Base-by-base conservation (phyloP, 2,113 vertebrate genomes). In the Ochotona curzoniae region DNA sequence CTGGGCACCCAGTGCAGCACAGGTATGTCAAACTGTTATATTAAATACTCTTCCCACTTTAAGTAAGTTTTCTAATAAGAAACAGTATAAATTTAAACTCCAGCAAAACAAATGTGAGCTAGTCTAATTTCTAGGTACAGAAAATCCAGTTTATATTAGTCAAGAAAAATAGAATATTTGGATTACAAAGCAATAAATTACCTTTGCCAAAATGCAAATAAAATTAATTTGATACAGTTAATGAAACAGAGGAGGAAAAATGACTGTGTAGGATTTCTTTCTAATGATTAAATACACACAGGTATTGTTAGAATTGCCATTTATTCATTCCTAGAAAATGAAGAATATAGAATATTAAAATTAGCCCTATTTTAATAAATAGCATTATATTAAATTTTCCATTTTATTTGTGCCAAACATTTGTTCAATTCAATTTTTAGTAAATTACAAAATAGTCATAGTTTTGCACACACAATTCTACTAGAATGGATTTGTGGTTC, bases 171-270 rank as follows among this genome's bases (percentile, higher is more conserved):
- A 80, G 84, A 63, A 90, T 97, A 97, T 97, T 97, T 98, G 38
- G 94, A 98, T 98, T 97, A 97, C 95, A 97, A 96, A 97, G 35
- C 80, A 94, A 97, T 96, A 98, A 97, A 93, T 97, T 97, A 97
- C 93, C 81, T 96, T 94, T 97, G 94, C 94, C 87, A 97, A 97
- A 95, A 75, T 96, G 70, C 92, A 98, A 97, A 97, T 98, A 97
- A 97, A 95, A 95, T 98, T 97, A 97, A 97, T 91, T 97, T 97
- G 91, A 97, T 97, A 97, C 71, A 86, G 64, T 93, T 91, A 97
- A 95, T 96, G 97, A 97, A 81, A 90, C 0, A 91, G 92, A 97
- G 18, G 70, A 97, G 82, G 88, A 49, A 83, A 95, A 97, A 95
- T 82, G 89, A 95, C 95, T 85, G 71, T 96, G 97, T 97, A 96